Evolutionary conservation across 1,140 invertebrate species (phyloP).

Genomic region (Chrysoperla carnea): DNA sequence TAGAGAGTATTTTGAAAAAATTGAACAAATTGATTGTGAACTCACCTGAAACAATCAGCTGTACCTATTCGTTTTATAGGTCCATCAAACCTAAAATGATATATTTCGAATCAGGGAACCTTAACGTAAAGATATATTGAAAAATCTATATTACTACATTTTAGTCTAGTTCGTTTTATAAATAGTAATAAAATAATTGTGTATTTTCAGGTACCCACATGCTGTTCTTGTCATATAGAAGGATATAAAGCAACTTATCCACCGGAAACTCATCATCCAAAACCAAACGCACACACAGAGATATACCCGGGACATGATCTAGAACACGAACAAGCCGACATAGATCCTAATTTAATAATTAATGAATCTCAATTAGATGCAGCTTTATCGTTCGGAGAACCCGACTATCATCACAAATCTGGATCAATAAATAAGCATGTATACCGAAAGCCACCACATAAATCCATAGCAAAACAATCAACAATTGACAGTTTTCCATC

Average conservation of each 20-base stretch:
- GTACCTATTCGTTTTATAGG: no score
- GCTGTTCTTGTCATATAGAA: constrained; percentile 68
- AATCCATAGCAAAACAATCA: no score
- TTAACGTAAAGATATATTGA: no score
- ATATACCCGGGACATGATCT: constrained; percentile 27
- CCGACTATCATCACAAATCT: neutral
- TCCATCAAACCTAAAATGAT: no score
- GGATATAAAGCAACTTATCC: constrained; percentile 50
- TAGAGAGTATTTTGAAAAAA: no score
- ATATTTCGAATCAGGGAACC: no score
- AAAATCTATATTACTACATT: no score
- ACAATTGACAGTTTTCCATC: no score
- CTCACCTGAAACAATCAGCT: no score
- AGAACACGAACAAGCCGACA: constrained; percentile 19
- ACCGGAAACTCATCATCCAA: constrained; percentile 19
- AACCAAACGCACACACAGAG: constrained; percentile 24
- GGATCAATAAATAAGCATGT: neutral
- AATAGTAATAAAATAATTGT: constrained; percentile 1
- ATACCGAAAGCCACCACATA: neutral
- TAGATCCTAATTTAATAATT: constrained; percentile 17
- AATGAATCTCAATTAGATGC: constrained; percentile 18
- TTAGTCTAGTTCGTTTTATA: no score
- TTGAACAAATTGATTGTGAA: no score
- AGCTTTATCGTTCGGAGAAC: constrained; percentile 16
- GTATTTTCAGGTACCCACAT: constrained; percentile 47